phyloP scores from a whole-genome alignment of 2,888 invertebrate genomes.

The Xanthia icteritia region DNA sequence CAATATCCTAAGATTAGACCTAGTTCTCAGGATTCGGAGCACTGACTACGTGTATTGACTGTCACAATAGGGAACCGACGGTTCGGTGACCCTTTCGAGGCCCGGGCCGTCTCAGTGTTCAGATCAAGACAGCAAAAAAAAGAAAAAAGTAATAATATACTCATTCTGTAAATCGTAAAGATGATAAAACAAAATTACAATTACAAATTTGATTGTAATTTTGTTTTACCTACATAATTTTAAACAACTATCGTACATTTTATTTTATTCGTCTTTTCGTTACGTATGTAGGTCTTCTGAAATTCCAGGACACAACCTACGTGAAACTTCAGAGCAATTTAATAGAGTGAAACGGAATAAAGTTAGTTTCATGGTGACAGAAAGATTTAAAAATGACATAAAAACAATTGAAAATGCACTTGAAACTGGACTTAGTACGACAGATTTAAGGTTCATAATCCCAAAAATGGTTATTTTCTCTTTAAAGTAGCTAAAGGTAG shows the following conservation, averaged over 20 bases:
- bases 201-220: too few species aligned
- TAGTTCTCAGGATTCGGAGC: background rate
- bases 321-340: conserved; percentile 4
- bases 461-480: background rate
- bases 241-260: background rate
- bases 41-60: conserved; percentile 2
- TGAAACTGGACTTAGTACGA: background rate
- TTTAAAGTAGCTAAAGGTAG: background rate
- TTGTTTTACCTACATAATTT: background rate
- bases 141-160: too few species aligned
- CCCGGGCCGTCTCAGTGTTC: background rate
- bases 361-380: background rate
- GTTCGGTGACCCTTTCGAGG: background rate
- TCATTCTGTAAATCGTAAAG: background rate
- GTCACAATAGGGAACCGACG: too few species aligned
- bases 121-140: background rate
- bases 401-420: background rate
- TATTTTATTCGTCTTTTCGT: background rate
- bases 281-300: background rate
- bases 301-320: background rate
- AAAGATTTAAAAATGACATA: background rate
- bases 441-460: background rate
- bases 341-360: conserved; percentile 10
- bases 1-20: background rate
- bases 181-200: background rate